These are phyloP conservation scores for Lytechinus pictus DNA, from an alignment of 35 echinoderm and acorn worm genomes.

Conservation along the genomic window DNA sequence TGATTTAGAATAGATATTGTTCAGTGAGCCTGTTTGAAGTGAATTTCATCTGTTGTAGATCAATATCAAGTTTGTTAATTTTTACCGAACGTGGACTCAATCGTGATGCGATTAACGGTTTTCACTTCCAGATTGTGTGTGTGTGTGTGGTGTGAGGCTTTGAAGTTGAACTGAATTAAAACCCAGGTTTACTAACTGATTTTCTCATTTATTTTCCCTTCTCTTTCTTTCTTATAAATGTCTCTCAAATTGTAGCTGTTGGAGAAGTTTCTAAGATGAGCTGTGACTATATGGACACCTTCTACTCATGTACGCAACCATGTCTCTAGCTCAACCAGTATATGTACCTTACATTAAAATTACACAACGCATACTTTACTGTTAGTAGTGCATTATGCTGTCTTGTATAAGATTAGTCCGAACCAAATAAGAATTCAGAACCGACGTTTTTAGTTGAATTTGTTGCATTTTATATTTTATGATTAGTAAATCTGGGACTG, in stretches of 20 bases:
- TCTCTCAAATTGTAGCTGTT: constrained; percentile 25
- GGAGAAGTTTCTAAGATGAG: background rate
- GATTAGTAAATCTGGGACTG: too few species aligned
- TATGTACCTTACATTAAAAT: background rate
- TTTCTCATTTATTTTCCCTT: constrained; percentile 26
- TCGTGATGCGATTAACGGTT: background rate
- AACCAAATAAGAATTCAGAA: too few species aligned
- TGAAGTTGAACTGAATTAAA: background rate
- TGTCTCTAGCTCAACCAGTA: background rate
- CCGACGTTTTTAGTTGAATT: too few species aligned
- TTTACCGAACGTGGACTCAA: background rate
- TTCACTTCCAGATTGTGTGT: background rate
- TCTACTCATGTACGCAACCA: constrained; percentile 56
- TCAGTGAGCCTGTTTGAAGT: background rate
- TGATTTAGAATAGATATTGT: background rate
- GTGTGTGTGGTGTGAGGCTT: background rate
- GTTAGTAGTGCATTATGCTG: background rate
- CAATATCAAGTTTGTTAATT: background rate
- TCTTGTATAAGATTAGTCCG: background rate
- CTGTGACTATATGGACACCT: constrained; percentile 45
- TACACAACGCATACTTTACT: background rate
- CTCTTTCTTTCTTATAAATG: constrained; percentile 25
- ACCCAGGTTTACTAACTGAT: background rate
- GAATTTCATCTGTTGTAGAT: background rate
- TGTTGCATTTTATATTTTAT: too few species aligned